A percentile compares a stretch with the other conserved stretches of the same genome.
These are phyloP conservation scores for Choristoneura rosaceana DNA, from an alignment of 2,888 invertebrate species.

Conservation along the genomic window DNA sequence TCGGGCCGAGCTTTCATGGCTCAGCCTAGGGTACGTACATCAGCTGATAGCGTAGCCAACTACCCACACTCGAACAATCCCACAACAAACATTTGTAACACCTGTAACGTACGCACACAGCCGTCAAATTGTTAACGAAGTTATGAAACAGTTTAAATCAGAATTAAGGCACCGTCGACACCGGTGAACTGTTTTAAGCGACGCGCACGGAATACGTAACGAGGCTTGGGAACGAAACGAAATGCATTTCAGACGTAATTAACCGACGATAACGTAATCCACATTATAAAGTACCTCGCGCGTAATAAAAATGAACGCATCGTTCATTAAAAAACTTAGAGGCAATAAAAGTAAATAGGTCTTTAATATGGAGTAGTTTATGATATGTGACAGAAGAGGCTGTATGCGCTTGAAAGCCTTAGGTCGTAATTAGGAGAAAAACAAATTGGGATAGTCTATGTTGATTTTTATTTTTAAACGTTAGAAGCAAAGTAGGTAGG, in stretches of 20 bases:
- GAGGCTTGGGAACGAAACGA: constrained; percentile 48
- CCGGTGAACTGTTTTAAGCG: constrained; percentile 73
- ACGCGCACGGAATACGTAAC: constrained; percentile 73
- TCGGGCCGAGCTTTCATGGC: constrained; percentile 94
- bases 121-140: constrained; percentile 16
- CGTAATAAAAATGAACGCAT: constrained; percentile 49
- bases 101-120: constrained; percentile 4
- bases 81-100: constrained; percentile 45
- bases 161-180: constrained; percentile 57
- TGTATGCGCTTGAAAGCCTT: background rate
- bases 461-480: constrained; percentile 5
- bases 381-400: constrained; percentile 16
- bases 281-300: constrained; percentile 51
- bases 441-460: background rate
- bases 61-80: constrained; percentile 54
- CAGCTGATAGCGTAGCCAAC: constrained; percentile 50
- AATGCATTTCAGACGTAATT: constrained; percentile 43
- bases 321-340: constrained; percentile 29
- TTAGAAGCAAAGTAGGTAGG: constrained; percentile 19
- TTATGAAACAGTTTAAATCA: constrained; percentile 53
- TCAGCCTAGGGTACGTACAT: constrained; percentile 93
- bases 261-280: constrained; percentile 64
- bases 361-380: constrained; percentile 31
- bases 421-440: background rate
- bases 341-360: constrained; percentile 25